Evolutionary conservation across 2,113 vertebrate species (phyloP), one percentile per base, ranked within the genome.

Genomic region (Grus americana): DNA sequence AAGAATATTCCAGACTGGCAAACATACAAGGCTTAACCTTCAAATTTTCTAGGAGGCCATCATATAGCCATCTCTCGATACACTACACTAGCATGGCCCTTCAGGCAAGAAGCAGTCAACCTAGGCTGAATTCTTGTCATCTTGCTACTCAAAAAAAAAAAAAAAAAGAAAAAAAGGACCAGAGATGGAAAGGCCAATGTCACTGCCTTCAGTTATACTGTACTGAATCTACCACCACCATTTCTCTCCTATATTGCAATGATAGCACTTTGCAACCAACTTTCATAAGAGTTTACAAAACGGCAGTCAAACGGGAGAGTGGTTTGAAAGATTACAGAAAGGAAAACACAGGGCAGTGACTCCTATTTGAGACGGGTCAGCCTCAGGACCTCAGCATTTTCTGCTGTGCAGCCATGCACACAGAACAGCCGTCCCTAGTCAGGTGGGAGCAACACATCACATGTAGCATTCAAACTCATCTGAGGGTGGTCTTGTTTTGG

Each of bases 71-170:
- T 91, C 49, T 74, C 73, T 65, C 57, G 47, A 79, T 81, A 72
- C 9, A 36, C 11, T 81, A 72, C 9, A 36, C 11, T 46, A 38
- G 38, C n/a, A 61, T 8, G 15, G 57, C 49, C 58, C 54, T 92
- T 68, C 80, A 89, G 61, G 83, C 61, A 94, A 87, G 34, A 34
- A 81, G 24, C 61, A 92, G 76, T n/a, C 79, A 95, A 6, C 36
- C 22, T 92, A 40, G 87, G 32, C 30, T 82, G 74, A 90, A n/a
- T 81, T 94, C 75, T 0, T 93, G 52, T 61, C 86, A 91, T 32
- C 46, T 65, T 72, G 26, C n/a, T 62, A 59, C 20, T 59, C 55
- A 66, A 34, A 54, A 67, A 92, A 49, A 86, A 38, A 52, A 42
- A 42, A 42, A 42, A 42, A 42, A 42, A 38, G 38, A 52, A 38